These are phyloP conservation scores for Eupsilia transversa DNA, from an alignment of 2,888 invertebrate genomes.

Conservation along the genomic window DNA sequence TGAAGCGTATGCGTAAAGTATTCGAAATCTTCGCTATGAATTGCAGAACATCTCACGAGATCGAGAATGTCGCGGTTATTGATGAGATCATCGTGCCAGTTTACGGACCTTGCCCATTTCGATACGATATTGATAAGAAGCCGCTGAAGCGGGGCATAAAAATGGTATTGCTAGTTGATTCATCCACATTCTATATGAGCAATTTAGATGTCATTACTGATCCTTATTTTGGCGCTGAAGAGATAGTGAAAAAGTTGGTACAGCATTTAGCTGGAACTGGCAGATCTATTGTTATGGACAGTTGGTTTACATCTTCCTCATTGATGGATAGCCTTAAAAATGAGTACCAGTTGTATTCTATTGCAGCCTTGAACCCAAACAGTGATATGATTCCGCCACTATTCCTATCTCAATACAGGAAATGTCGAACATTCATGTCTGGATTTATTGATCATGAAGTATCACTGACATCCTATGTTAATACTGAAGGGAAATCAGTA, in stretches of 20 bases:
- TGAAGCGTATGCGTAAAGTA: constrained; percentile 85
- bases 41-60: constrained; percentile 81
- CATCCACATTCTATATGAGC: constrained; percentile 84
- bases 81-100: constrained; percentile 86
- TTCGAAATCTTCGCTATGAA: constrained; percentile 87
- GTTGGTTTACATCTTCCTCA: constrained; percentile 81
- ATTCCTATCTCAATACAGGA: constrained; percentile 80
- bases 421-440: constrained; percentile 76
- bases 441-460: constrained; percentile 81
- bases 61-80: constrained; percentile 80
- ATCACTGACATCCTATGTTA: constrained; percentile 81
- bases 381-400: constrained; percentile 82
- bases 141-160: constrained; percentile 83
- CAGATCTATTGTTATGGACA: constrained; percentile 82
- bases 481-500: constrained; percentile 76
- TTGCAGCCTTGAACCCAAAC: constrained; percentile 80
- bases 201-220: constrained; percentile 86
- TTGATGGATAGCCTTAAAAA: constrained; percentile 77
- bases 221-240: constrained; percentile 79
- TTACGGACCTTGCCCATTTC: constrained; percentile 86
- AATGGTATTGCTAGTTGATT: constrained; percentile 83
- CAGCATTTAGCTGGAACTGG: constrained; percentile 83
- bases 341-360: constrained; percentile 78
- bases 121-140: constrained; percentile 83
- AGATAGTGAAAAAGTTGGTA: constrained; percentile 81